A percentile compares a stretch with the other conserved stretches of the same genome.
Conservation (phyloP, 2,113 vertebrate genomes). For the Seriola rivoliana region DNA sequence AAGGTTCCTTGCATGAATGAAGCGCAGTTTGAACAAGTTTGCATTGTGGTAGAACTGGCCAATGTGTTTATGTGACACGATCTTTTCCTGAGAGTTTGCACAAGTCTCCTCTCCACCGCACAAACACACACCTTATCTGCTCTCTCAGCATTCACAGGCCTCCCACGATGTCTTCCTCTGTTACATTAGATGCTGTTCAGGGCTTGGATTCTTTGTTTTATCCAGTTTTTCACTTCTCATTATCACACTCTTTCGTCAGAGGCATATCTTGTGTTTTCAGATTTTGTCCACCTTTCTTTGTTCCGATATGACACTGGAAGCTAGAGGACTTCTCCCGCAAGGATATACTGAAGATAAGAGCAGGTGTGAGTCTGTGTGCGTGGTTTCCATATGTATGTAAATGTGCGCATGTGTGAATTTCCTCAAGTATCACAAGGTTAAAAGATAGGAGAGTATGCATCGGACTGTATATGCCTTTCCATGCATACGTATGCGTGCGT, state of each 20-base stretch:
- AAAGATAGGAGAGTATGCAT: slow-evolving; percentile 56
- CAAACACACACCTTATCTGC: slow-evolving; percentile 30
- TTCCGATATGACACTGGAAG: slow-evolving; percentile 47
- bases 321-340: slow-evolving; percentile 60
- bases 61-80: not conserved
- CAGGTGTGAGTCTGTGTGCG: slow-evolving; percentile 27
- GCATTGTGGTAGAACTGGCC: not conserved
- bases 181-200: slow-evolving; percentile 35
- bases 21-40: too few relatives aligned
- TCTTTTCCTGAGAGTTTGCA: slow-evolving; percentile 1
- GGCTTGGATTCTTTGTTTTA: slow-evolving; percentile 52
- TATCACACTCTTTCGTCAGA: slow-evolving; percentile 30
- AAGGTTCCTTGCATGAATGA: too few relatives aligned
- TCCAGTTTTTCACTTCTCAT: slow-evolving; percentile 9
- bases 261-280: slow-evolving; percentile 43
- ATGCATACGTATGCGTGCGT: slow-evolving; percentile 44
- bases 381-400: slow-evolving; percentile 67
- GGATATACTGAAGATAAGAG: slow-evolving; percentile 65
- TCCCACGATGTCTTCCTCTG: slow-evolving; percentile 48
- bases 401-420: slow-evolving; percentile 65
- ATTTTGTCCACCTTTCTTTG: slow-evolving; percentile 53
- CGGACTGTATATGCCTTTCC: slow-evolving; percentile 40
- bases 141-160: slow-evolving; percentile 34
- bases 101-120: not conserved
- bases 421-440: slow-evolving; percentile 59